Evolutionary conservation across 2,113 vertebrate species (phyloP), one percentile per base, ranked within the genome.

Genomic region (Triplophysa rosa): DNA sequence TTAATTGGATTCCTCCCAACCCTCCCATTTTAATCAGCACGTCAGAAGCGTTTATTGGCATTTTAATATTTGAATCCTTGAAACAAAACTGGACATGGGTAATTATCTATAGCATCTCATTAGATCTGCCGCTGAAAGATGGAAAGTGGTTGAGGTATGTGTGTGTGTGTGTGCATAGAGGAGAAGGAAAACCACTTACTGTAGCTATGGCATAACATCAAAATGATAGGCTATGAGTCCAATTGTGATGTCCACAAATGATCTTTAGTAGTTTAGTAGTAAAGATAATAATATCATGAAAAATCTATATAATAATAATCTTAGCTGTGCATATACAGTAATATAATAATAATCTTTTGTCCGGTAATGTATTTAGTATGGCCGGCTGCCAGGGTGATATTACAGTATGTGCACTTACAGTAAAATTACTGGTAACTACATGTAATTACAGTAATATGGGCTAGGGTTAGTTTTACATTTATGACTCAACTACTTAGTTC

Each of bases 21-120:
- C 58, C 40, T 63, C 19, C 26, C 26, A 33, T 65, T 75, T 56
- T 74, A 80, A 75, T 80, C 71, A 81, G 49, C 42, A 47, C 26
- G 19, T 47, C 26, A 16, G 40, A 14, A 52, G 11, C 67, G 42
- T 68, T 68, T 54, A 74, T 4, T 68, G 64, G 5, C 9, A 1
- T 45, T 67, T 68, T 75, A 73, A 80, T 65, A 75, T 52, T 54
- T 58, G 61, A 80, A 72, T 65, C 29, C 24, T 65, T 23, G 72
- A 80, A 72, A 75, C 47, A 52, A 40, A 75, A 61, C 45, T 61
- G 71, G 63, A 75, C 42, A 19, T 33, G 64, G 37, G 59, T 72
- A 80, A 80, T 80, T 72, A 80, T 72, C 68, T 19, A 47, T 17
- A 8, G 16, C 14, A 42, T 67, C 61, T 72, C 59, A 80, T 72